phyloP scores from a whole-genome alignment of 2,797 vertebrate genomes.

The Phataginus tricuspis region DNA sequence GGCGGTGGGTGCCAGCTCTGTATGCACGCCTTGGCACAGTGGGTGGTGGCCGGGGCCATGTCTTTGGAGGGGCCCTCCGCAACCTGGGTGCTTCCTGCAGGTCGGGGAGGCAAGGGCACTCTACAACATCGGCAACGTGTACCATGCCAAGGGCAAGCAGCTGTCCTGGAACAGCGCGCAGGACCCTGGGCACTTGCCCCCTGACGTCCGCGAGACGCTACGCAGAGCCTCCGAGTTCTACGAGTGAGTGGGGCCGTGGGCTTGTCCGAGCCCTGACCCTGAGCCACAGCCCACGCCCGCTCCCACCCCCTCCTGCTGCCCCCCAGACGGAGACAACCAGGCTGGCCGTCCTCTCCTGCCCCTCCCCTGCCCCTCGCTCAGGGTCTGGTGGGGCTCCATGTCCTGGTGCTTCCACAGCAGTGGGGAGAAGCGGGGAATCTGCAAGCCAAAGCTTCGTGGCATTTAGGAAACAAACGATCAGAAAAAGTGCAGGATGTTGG shows the following conservation, averaged over 20 bases:
- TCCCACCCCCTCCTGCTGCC: fast-evolving
- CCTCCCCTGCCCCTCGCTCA: fast-evolving
- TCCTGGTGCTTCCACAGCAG: fast-evolving
- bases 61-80: fast-evolving
- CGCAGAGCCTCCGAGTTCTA: constrained; percentile 95
- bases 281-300: neutral
- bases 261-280: neutral
- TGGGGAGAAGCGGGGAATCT: neutral
- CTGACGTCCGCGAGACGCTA: constrained; percentile 92
- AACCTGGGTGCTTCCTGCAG: constrained; percentile 78
- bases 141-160: constrained; percentile 97
- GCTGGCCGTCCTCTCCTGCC: neutral
- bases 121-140: constrained; percentile 98
- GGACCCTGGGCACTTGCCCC: constrained; percentile 92
- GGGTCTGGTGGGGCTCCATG: neutral
- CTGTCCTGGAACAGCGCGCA: constrained; percentile 92
- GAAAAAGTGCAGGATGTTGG: fast-evolving
- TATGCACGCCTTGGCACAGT: fast-evolving
- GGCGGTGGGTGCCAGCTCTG: no score
- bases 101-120: constrained; percentile 96
- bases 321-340: neutral
- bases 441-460: neutral
- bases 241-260: constrained; percentile 88
- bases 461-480: neutral
- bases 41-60: fast-evolving